Evolutionary conservation across 1,140 invertebrate species (phyloP).

Genomic region (Drosophila murphyi): DNA sequence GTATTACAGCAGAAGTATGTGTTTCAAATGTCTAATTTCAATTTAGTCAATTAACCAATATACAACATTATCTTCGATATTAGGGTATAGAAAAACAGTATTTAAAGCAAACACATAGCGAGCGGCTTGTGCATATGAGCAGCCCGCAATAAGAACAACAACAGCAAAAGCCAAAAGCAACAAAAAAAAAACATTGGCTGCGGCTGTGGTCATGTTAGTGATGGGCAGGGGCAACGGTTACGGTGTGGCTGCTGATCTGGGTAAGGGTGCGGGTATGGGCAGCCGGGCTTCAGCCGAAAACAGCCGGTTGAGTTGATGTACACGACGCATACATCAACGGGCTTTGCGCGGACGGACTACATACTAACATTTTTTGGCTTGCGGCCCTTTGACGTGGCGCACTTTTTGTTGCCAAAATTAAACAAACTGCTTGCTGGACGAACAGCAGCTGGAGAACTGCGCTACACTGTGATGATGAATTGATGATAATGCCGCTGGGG

Average conservation of each 20-base stretch:
- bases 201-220: constrained; percentile 63
- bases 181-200: constrained; percentile 38
- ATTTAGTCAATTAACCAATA: not conserved
- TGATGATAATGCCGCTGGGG: constrained; percentile 74
- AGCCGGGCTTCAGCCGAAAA: constrained; percentile 20
- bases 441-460: constrained; percentile 13
- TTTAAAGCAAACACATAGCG: constrained; percentile 54
- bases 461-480: constrained; percentile 75
- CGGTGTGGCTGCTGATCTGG: not conserved
- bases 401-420: constrained; percentile 64
- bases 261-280: not conserved
- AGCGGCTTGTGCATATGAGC: constrained; percentile 40
- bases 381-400: constrained; percentile 41
- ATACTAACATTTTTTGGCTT: constrained; percentile 29
- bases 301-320: constrained; percentile 45
- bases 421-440: constrained; percentile 55
- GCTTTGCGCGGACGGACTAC: constrained; percentile 2
- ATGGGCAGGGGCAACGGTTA: constrained; percentile 39
- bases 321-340: constrained; percentile 30
- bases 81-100: constrained; percentile 14
- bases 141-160: constrained; percentile 29
- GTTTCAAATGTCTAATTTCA: no score
- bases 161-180: constrained; percentile 20
- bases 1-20: no score
- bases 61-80: not conserved